These are phyloP conservation scores for Zalophus californianus DNA, from an alignment of 2,797 vertebrate genomes.

Conservation along the genomic window DNA sequence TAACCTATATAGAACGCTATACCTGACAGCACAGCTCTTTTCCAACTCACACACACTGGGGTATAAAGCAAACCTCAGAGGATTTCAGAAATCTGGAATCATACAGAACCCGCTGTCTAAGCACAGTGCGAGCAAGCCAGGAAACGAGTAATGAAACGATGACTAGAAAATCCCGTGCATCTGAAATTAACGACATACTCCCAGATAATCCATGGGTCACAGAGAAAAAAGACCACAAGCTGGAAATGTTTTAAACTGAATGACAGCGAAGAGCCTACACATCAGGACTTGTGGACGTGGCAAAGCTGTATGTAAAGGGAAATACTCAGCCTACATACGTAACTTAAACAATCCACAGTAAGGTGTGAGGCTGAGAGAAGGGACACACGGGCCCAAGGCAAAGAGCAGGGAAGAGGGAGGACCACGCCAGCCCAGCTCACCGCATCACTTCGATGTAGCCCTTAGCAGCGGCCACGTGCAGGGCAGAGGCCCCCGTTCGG, in stretches of 20 bases:
- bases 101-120: neutral
- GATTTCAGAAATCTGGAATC: neutral
- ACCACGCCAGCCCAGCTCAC: conserved; percentile 77
- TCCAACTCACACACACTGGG: neutral
- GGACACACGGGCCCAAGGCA: neutral
- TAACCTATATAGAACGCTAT: accelerated
- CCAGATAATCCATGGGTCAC: neutral
- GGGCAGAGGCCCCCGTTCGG: conserved; percentile 92
- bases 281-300: too few relatives aligned
- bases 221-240: neutral
- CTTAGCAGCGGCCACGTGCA: conserved; percentile 96
- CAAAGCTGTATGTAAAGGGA: neutral
- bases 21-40: accelerated
- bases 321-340: accelerated
- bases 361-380: accelerated
- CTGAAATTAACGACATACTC: neutral
- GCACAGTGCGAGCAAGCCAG: neutral
- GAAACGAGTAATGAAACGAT: neutral
- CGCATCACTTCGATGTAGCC: conserved; percentile 95
- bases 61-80: neutral
- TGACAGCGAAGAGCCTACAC: neutral
- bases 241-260: neutral
- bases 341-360: neutral
- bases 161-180: neutral
- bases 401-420: neutral